Conservation (phyloP, 2,797 vertebrate genomes). For the Mus caroli region DNA sequence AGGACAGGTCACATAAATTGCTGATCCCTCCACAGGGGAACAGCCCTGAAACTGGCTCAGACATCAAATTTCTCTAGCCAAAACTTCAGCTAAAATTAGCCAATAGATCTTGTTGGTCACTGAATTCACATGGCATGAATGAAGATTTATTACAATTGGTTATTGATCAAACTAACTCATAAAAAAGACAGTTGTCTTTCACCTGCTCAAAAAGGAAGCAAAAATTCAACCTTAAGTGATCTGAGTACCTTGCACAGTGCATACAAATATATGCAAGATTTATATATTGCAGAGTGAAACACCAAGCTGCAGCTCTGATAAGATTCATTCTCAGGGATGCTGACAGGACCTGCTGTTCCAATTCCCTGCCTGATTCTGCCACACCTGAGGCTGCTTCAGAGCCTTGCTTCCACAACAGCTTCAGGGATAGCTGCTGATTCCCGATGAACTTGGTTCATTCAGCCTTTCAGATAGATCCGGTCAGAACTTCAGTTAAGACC, state of each 20-base stretch:
- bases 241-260: not conserved
- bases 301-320: not conserved
- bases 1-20: not conserved
- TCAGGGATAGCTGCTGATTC: not conserved
- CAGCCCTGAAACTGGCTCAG: not conserved
- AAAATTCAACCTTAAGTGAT: not conserved
- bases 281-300: not conserved
- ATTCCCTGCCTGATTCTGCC: not conserved
- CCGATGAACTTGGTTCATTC: not conserved
- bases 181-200: not conserved
- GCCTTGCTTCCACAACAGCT: not conserved
- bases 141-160: not conserved
- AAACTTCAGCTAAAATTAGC: not conserved
- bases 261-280: not conserved
- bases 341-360: not conserved
- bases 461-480: not conserved
- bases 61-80: not conserved
- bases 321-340: not conserved
- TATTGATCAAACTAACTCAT: not conserved
- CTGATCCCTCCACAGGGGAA: not conserved
- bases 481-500: not conserved
- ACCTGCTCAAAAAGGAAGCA: not conserved
- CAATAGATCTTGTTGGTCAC: not conserved
- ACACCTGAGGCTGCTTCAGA: not conserved
- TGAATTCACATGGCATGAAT: not conserved